Evolutionary conservation across 2,888 invertebrate genomes (phyloP).

Genomic region (Linnaemya tessellans): DNA sequence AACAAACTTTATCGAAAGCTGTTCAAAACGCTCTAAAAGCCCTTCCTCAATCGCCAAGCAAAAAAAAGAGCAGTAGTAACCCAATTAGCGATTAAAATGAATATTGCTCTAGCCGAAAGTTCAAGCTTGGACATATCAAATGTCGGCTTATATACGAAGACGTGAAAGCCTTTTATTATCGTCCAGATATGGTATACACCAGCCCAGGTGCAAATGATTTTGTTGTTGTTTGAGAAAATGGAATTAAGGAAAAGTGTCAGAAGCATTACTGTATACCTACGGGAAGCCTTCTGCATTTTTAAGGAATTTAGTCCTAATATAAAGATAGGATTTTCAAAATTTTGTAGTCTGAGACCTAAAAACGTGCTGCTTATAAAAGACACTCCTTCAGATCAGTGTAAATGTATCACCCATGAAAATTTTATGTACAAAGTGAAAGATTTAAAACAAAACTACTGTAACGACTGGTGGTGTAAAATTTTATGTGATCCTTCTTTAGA

Average conservation of each 20-base stretch:
- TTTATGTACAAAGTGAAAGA: constrained; percentile 20
- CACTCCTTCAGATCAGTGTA: too few relatives aligned
- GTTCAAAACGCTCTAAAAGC: constrained; percentile 43
- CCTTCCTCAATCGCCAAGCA: constrained; percentile 42
- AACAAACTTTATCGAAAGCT: constrained; percentile 41
- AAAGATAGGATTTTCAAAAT: constrained; percentile 2
- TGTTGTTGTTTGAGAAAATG: constrained; percentile 52
- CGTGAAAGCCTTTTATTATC: constrained; percentile 35
- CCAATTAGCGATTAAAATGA: constrained; percentile 43
- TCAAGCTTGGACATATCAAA: background rate
- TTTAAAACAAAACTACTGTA: constrained; percentile 22
- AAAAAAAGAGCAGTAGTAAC: constrained; percentile 46
- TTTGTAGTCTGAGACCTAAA: constrained; percentile 20
- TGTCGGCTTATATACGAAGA: background rate
- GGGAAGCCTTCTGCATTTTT: constrained; percentile 41
- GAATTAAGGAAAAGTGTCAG: constrained; percentile 37
- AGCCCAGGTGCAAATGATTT: constrained; percentile 49
- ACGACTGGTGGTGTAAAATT: constrained; percentile 7
- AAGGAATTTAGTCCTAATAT: constrained; percentile 3
- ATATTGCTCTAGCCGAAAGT: constrained; percentile 48
- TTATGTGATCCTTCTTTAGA: constrained; percentile 3
- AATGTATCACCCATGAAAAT: constrained; percentile 5
- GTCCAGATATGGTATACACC: constrained; percentile 48
- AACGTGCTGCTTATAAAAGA: too few relatives aligned
- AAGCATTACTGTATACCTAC: constrained; percentile 39